Evolutionary conservation across 1,140 invertebrate genomes (phyloP), one percentile per base, ranked within the genome.

Genomic region (Bicyclus anynana): DNA sequence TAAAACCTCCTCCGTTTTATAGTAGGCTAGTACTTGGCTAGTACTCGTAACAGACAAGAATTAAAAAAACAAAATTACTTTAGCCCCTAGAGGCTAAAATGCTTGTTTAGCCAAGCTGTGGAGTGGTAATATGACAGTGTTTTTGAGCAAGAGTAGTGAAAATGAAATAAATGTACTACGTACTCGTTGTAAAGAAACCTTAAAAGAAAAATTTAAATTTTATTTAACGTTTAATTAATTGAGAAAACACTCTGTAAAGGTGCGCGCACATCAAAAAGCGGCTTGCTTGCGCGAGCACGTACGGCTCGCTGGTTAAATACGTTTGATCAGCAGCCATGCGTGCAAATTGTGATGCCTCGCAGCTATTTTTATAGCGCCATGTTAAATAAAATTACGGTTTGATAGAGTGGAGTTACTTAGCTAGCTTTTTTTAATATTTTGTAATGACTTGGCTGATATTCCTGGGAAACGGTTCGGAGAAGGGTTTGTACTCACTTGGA

Each of bases 251-350:
- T 2, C 16, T 4, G 16, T 20, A 44, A 44, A 44, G 40, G 40
- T 44, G 40, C 16, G 44, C 17, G 35, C 29, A 50, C 54, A 44
- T 50, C 35, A 57, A 27, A 57, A 38, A 29, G 37, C 47, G 17
- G 17, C 54, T 35, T 50, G 54, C 54, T 57, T 20, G 46, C 47
- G 33, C 37, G 29, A 37, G 17, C 56, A 52, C 26, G 42, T 18
- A 47, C 56, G 56, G 35, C 49, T 47, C 27, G 49, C 16, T 59
- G 49, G 33, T 7, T 47, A 52, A 59, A 54, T 54, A 50, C 48
- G 56, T 59, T 59, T 59, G 56, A 59, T 59, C 56, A 59, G 56
- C 56, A 52, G 3, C 42, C 48, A 52, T 46, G 48, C 51, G 56
- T 37, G 40, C 42, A 37, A 47, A 52, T 37, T 51, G 37, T 37